Conservation (phyloP, 1,140 invertebrate species). For the Euborellia annulipes region DNA sequence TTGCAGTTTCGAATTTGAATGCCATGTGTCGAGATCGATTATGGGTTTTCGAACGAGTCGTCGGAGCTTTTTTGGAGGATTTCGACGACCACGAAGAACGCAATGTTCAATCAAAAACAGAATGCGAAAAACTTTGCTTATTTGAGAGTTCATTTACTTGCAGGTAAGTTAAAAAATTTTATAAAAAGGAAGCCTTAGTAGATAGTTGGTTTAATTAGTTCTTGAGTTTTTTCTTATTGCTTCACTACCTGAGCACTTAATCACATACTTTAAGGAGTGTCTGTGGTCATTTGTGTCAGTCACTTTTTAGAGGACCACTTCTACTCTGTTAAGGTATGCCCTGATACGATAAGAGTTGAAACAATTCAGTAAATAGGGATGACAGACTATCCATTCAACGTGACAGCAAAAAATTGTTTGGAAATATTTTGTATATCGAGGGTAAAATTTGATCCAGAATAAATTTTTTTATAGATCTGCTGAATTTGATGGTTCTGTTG, state of each 20-base stretch:
- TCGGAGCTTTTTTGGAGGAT: constrained; percentile 30
- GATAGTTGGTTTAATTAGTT: too few species aligned
- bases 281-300: too few species aligned
- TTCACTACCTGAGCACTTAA: too few species aligned
- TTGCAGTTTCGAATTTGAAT: constrained; percentile 24
- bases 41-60: constrained; percentile 34
- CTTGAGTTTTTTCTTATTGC: too few species aligned
- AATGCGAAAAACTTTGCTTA: constrained; percentile 33
- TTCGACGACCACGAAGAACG: constrained; percentile 30
- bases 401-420: too few species aligned
- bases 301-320: too few species aligned
- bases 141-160: constrained; percentile 30
- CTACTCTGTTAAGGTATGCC: too few species aligned
- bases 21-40: constrained; percentile 31
- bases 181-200: too few species aligned
- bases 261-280: too few species aligned
- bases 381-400: too few species aligned
- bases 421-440: not conserved
- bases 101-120: constrained; percentile 27
- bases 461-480: constrained; percentile 24
- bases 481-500: constrained; percentile 27
- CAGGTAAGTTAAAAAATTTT: too few species aligned
- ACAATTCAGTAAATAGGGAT: too few species aligned
- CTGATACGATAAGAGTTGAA: not conserved
- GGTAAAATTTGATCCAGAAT: not conserved